Base-by-base conservation (phyloP, 2,888 invertebrate genomes). In the Dromius quadrimaculatus region DNA sequence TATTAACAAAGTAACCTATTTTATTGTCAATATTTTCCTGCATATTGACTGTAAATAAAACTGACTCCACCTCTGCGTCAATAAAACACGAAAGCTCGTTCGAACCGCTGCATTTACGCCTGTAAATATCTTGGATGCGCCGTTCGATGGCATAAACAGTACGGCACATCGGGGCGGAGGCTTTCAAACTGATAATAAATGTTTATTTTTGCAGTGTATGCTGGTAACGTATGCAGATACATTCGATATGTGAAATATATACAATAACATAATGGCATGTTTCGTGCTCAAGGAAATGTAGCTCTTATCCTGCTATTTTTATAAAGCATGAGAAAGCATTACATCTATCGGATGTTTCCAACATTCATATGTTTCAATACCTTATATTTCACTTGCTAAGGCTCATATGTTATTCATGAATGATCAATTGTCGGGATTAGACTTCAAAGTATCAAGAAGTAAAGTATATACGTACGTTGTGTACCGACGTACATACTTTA, bases 241-340 rank as follows among this genome's bases (percentile, higher is more conserved):
- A 36, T 36, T 11, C 36, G 36, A 36, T 36, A 36, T 36, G 36
- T 36, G 2, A 2, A 11, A 11, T 36, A 36, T 2, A 36, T 36
- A 36, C 36, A 36, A 36, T 36, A 36, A 36, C 36, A 36, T 36
- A 36, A 36, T 36, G 36, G 36, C n/a, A n/a, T 36, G 36, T 36
- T 36, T 36, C 36, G 11, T 36, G 8, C 36, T n/a, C 1, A 36
- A 36, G n/a, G 6, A 28, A 36, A 11, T 36, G 36, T 11, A 36
- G 36, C 28, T 36, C 11, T 36, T 36, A 36, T 36, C 11, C 36
- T n/a, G 11, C 28, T 8, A 6, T 28, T 3, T 28, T 28, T 28
- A 28, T 28, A 36, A 8, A 36, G 36, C 36, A 11, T 36, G 36
- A 36, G 36, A 36, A 36, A 11, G 36, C 36, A 36, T 36, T 6